Evolutionary conservation across 2,888 invertebrate genomes (phyloP).

Genomic region (Anthophora plumipes): DNA sequence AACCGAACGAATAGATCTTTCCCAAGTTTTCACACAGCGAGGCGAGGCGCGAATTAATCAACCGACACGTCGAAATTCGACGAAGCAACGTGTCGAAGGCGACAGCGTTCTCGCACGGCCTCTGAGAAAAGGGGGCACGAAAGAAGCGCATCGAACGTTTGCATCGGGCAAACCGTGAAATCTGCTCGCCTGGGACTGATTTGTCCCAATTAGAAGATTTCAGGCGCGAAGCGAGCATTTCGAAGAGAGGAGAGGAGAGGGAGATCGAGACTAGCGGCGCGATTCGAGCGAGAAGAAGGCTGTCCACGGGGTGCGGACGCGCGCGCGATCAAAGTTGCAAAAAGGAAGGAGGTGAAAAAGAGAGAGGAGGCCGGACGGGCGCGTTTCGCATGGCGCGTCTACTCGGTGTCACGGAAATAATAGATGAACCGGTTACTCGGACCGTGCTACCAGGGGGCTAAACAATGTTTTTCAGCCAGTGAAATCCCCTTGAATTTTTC

Average conservation of each 20-base stretch:
- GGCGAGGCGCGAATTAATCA: slow-evolving; percentile 56
- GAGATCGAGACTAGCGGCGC: neutral
- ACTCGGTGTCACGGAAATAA: slow-evolving; percentile 78
- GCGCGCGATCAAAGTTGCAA: slow-evolving; percentile 50
- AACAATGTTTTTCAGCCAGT: slow-evolving; percentile 81
- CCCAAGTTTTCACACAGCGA: slow-evolving; percentile 9
- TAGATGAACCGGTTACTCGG: slow-evolving; percentile 78
- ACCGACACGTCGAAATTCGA: slow-evolving; percentile 65
- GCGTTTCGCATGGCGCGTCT: slow-evolving; percentile 72
- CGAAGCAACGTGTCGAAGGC: no score
- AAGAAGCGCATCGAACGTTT: no score
- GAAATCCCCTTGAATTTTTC: slow-evolving; percentile 81
- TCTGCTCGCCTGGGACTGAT: neutral
- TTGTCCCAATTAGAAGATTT: slow-evolving; percentile 30
- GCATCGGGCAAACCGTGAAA: no score
- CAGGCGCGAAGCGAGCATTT: no score
- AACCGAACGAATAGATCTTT: neutral
- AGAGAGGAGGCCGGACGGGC: slow-evolving; percentile 44
- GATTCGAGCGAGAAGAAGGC: slow-evolving; percentile 10
- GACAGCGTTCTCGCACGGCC: slow-evolving; percentile 39
- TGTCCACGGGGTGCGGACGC: slow-evolving; percentile 6
- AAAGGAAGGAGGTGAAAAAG: slow-evolving; percentile 18
- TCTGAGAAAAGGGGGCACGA: neutral
- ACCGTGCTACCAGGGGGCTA: slow-evolving; percentile 72
- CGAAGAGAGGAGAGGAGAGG: no score